Evolutionary conservation across 2,797 vertebrate genomes (phyloP).

Genomic region (Takifugu ocellatus): DNA sequence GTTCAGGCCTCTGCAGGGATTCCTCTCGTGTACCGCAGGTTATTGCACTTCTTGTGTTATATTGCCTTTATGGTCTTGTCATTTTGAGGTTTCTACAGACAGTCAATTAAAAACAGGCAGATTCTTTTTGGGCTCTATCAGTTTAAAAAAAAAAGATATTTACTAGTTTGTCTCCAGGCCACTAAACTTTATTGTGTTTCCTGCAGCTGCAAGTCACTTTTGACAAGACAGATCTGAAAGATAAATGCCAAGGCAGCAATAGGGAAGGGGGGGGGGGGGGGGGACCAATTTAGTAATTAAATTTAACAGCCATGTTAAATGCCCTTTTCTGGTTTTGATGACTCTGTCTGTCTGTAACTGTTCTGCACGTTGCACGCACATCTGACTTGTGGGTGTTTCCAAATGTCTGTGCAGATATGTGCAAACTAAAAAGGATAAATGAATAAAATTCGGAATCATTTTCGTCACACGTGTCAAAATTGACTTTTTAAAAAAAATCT

Average conservation of each 20-base stretch:
- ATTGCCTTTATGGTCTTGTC: background rate
- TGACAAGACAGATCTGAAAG: background rate
- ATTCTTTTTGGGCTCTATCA: background rate
- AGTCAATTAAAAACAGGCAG: background rate
- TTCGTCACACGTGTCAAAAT: no score
- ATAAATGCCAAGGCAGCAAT: background rate
- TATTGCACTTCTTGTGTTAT: conserved; percentile 9
- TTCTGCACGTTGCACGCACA: no score
- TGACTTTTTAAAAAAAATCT: no score
- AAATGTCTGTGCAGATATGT: no score
- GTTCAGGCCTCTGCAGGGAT: conserved; percentile 11
- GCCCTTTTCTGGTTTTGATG: no score
- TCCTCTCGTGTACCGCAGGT: conserved; percentile 5
- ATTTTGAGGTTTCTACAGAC: background rate
- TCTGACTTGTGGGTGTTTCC: no score
- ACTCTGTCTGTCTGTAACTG: no score
- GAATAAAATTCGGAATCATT: no score
- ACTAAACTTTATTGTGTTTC: background rate
- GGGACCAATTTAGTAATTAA: no score
- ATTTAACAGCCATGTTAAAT: no score
- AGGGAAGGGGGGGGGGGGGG: background rate
- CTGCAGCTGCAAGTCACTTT: background rate
- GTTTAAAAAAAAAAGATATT: background rate
- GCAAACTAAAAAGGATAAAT: no score
- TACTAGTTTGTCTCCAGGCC: background rate